Percentiles rank a stretch among this genome's conserved stretches.
Evolutionary conservation across 2,113 vertebrate species (phyloP).

Genomic region (Austrofundulus limnaeus): DNA sequence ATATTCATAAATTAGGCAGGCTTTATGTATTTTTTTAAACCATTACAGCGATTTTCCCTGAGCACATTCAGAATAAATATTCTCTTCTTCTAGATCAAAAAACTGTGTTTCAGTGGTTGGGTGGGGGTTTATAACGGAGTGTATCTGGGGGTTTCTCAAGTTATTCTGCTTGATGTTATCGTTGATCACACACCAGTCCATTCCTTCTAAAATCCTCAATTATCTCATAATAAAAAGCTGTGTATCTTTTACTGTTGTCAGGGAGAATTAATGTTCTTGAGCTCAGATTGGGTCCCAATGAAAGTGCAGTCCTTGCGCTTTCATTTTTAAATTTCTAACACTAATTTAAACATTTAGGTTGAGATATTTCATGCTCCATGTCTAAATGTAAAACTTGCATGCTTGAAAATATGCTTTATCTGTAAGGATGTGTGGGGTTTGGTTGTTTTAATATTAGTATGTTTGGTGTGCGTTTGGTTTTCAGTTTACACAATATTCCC

Average conservation of each 20-base stretch:
- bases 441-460: too few relatives aligned
- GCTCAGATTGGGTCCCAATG: constrained; percentile 53
- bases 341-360: constrained; percentile 60
- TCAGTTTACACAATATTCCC: too few relatives aligned
- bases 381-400: constrained; percentile 6
- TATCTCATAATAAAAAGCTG: constrained; percentile 52
- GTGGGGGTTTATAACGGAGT: not conserved
- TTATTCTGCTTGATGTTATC: constrained; percentile 18
- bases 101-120: not conserved
- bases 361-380: constrained; percentile 28
- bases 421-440: too few relatives aligned
- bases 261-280: constrained; percentile 61
- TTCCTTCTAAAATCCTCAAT: constrained; percentile 53
- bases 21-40: constrained; percentile 61
- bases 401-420: not conserved
- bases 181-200: constrained; percentile 37
- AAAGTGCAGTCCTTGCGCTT: constrained; percentile 55
- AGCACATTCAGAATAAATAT: constrained; percentile 57
- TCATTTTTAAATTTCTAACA: constrained; percentile 64
- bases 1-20: constrained; percentile 50
- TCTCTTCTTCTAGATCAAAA: constrained; percentile 6
- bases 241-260: constrained; percentile 59
- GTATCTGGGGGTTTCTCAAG: constrained; percentile 10
- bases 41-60: constrained; percentile 62
- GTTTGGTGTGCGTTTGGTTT: too few relatives aligned